Conservation (phyloP, 2,888 invertebrate species). For the Nipponacmea schrenckii region DNA sequence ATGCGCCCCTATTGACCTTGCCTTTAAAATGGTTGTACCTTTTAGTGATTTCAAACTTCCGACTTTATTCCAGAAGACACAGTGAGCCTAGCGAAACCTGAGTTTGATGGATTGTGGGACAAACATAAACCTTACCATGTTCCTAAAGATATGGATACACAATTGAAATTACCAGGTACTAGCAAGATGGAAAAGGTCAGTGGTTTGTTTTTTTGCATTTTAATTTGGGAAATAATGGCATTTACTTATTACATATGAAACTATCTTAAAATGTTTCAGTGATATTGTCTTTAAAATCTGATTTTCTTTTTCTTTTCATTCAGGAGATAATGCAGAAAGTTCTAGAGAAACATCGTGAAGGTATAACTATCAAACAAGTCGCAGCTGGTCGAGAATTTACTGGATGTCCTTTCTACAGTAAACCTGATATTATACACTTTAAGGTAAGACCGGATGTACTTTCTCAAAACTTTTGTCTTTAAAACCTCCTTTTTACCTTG, state of each 20-base stretch:
- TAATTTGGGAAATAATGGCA: too few relatives aligned
- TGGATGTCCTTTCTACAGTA: conserved; percentile 66
- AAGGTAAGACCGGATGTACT: conserved; percentile 49
- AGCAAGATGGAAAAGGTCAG: conserved; percentile 66
- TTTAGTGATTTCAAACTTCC: too few relatives aligned
- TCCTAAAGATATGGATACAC: conserved; percentile 51
- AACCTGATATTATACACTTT: conserved; percentile 67
- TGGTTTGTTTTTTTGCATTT: too few relatives aligned
- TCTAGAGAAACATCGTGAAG: conserved; percentile 59
- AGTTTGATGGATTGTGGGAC: conserved; percentile 67
- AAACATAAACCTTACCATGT: conserved; percentile 61
- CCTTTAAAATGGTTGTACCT: too few relatives aligned
- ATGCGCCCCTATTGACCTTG: too few relatives aligned
- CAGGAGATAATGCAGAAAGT: conserved; percentile 62
- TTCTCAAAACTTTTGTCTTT: not conserved
- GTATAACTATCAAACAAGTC: conserved; percentile 64
- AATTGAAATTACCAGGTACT: conserved; percentile 51
- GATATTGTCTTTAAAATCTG: too few relatives aligned
- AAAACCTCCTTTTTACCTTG: too few relatives aligned
- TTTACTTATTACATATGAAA: too few relatives aligned
- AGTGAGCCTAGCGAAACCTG: conserved; percentile 60
- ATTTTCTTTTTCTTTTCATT: not conserved
- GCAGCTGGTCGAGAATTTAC: conserved; percentile 65
- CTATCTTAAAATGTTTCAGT: too few relatives aligned
- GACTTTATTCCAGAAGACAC: conserved; percentile 30